Conservation (phyloP, 2,113 vertebrate genomes). For the Actenoides hombroni region DNA sequence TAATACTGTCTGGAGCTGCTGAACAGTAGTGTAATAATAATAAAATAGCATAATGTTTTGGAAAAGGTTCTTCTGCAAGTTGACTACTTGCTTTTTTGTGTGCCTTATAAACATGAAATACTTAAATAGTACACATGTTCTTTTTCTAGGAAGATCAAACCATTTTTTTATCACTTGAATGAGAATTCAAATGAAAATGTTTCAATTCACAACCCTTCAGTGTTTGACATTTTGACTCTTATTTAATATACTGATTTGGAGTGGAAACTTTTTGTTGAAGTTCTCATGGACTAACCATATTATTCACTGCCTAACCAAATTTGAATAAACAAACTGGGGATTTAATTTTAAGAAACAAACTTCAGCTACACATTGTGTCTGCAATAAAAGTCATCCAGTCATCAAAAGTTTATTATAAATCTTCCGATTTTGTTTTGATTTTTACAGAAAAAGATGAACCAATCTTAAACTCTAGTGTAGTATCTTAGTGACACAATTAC, state of each 20-base stretch:
- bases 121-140: not conserved
- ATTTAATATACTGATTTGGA: not conserved
- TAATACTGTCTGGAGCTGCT: not conserved
- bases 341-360: not conserved
- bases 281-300: not conserved
- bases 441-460: not conserved
- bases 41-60: not conserved
- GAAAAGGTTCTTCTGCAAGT: not conserved
- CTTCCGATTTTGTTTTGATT: not conserved
- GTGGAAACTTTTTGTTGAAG: not conserved
- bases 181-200: not conserved
- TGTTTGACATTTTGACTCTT: not conserved
- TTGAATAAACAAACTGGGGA: not conserved
- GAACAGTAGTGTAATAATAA: not conserved
- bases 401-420: not conserved
- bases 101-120: not conserved
- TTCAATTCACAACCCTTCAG: not conserved
- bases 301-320: not conserved
- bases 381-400: not conserved
- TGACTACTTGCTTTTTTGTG: not conserved
- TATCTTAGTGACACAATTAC: not conserved
- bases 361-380: not conserved
- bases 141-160: not conserved
- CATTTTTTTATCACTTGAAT: not conserved
- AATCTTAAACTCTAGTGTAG: accelerated